Evolutionary conservation across 2,113 vertebrate species (phyloP).

Genomic region (Brachyistius frenatus): DNA sequence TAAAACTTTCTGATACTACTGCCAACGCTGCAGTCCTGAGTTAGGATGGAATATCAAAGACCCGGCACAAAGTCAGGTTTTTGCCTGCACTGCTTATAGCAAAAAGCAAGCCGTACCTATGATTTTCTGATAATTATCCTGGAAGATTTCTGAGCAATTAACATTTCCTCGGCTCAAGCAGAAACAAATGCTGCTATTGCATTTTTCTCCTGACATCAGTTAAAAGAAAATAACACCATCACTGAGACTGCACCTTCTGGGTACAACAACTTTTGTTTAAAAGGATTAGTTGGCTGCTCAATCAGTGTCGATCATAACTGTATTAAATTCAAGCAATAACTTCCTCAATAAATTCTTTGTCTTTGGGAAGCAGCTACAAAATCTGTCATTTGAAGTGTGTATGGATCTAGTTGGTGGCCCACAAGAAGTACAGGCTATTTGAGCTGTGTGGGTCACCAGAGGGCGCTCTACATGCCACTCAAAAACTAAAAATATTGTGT

Average conservation of each 20-base stretch:
- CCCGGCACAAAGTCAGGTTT: not conserved
- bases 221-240: not conserved
- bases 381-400: no score
- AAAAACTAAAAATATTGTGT: no score
- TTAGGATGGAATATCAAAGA: conserved; percentile 22
- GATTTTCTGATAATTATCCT: conserved; percentile 17
- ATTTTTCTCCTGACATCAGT: conserved; percentile 18
- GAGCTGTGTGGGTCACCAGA: no score
- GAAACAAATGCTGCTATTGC: conserved; percentile 10
- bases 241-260: not conserved
- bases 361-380: no score
- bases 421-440: no score
- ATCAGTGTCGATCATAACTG: no score
- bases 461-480: no score
- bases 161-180: not conserved
- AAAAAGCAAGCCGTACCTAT: not conserved
- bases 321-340: no score
- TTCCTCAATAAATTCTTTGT: no score
- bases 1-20: not conserved
- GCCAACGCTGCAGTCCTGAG: not conserved
- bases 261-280: no score
- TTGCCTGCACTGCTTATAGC: not conserved
- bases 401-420: no score
- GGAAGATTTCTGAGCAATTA: conserved; percentile 20
- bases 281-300: no score